phyloP scores from a whole-genome alignment of 2,113 vertebrate species.

The Jaculus jaculus region DNA sequence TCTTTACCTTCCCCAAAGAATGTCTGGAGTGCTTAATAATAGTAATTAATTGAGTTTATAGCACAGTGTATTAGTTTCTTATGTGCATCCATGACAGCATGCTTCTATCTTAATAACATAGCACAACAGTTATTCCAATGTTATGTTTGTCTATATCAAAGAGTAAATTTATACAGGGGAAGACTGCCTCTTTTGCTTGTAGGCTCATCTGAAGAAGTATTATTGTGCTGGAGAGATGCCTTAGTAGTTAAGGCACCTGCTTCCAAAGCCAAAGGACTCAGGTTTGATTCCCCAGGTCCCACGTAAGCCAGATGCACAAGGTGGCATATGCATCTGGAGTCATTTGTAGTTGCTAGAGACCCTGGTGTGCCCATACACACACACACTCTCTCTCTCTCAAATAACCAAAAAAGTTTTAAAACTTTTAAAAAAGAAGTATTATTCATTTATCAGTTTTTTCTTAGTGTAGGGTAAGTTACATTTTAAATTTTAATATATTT shows the following conservation, averaged over 20 bases:
- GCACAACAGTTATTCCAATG: neutral
- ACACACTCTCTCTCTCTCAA: too few species aligned
- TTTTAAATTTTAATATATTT: slow-evolving; percentile 4
- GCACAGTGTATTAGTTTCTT: neutral
- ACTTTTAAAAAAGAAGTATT: too few species aligned
- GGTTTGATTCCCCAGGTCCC: neutral
- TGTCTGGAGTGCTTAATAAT: neutral
- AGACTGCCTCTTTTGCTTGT: neutral
- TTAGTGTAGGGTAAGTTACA: neutral
- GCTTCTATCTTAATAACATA: neutral
- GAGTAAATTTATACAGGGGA: neutral
- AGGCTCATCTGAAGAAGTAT: neutral
- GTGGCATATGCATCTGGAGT: too few species aligned
- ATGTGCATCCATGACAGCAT: neutral
- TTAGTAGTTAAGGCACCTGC: too few species aligned
- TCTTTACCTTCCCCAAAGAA: neutral
- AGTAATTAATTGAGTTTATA: neutral
- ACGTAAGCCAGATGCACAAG: neutral
- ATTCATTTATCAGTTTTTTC: neutral
- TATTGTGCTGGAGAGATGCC: too few species aligned
- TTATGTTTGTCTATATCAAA: neutral
- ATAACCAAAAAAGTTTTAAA: too few species aligned
- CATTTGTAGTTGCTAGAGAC: too few species aligned
- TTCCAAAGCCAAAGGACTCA: too few species aligned
- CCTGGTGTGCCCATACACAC: too few species aligned